Evolutionary conservation across 2,888 invertebrate genomes (phyloP), one percentile per base, ranked within the genome.

Genomic region (Habrosyne pyritoides): DNA sequence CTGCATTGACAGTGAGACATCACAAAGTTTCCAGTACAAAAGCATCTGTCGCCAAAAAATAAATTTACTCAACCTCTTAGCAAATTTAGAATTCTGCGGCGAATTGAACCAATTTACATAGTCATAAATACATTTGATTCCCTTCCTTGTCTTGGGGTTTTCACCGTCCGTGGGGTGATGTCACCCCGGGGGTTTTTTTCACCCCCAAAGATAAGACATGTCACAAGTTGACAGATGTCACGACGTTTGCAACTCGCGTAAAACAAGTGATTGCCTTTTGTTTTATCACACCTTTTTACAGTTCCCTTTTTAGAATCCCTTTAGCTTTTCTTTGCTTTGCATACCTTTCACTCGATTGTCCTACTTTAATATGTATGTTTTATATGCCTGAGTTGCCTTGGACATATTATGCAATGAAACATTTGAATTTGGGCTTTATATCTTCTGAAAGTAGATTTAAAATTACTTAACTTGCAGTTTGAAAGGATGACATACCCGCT

Each of bases 41-140:
- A 72, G 73, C 83, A 84, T 76, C 82, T 84, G 83, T 73, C 67
- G 74, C 77, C 59, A 60, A 66, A 79, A 70, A 81, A 75, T 74
- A 77, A 79, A 73, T 77, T 76, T 69, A 64, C 63, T 68, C 66
- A 69, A 63, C 66, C 80, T 79, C 81, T 78, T 80, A 76, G 80
- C 80, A 68, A 82, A 81, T 83, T 80, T 73, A 61, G 71, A 80
- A 84, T 83, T 84, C 83, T 68, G 69, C 59, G 60, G 64, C 70
- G 78, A 86, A 85, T 87, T 81, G 84, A 69, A 69, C 71, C 87
- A 90, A 91, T 91, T 89, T 91, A 89, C 91, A 89, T 90, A 91
- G 89, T 91, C 89, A 91, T 92, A 92, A 92, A 92, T 91, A 91
- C 86, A 87, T 90, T 90, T 84, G 83, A 82, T 80, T 83, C 80